Conservation (phyloP, 2,888 invertebrate genomes). For the Campopleginae sp. region DNA sequence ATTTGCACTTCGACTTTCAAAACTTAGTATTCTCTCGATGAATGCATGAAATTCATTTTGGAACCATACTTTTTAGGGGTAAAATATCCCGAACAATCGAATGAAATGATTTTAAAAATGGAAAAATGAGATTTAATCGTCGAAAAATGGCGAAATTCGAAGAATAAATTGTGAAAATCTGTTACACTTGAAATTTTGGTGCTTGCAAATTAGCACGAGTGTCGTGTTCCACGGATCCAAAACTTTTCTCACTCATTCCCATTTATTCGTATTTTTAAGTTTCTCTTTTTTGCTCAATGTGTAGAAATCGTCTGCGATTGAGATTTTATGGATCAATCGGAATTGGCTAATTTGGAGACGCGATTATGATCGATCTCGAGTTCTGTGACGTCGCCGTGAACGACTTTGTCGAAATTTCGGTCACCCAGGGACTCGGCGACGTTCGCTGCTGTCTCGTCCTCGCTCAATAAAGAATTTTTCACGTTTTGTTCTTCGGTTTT, state of each 20-base stretch:
- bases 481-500: constrained; percentile 67
- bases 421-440: constrained; percentile 58
- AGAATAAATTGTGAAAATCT: too few species aligned
- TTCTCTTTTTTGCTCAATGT: constrained; percentile 62
- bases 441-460: constrained; percentile 16
- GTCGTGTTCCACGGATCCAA: too few species aligned
- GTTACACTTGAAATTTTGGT: too few species aligned
- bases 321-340: constrained; percentile 75
- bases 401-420: constrained; percentile 75
- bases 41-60: too few species aligned
- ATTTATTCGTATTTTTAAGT: constrained; percentile 6
- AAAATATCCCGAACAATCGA: too few species aligned
- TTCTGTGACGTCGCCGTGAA: constrained; percentile 77
- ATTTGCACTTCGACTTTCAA: too few species aligned
- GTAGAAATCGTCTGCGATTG: constrained; percentile 36
- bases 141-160: too few species aligned
- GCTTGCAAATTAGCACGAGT: too few species aligned
- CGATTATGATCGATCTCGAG: constrained; percentile 78
- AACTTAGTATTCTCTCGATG: too few species aligned
- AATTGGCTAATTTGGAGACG: constrained; percentile 72
- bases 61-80: too few species aligned
- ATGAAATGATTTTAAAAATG: too few species aligned
- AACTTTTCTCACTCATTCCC: constrained; percentile 11
- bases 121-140: too few species aligned
- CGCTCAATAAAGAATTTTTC: constrained; percentile 33